Evolutionary conservation across 2,113 vertebrate genomes (phyloP), one percentile per base, ranked within the genome.

Genomic region (Vimba vimba): DNA sequence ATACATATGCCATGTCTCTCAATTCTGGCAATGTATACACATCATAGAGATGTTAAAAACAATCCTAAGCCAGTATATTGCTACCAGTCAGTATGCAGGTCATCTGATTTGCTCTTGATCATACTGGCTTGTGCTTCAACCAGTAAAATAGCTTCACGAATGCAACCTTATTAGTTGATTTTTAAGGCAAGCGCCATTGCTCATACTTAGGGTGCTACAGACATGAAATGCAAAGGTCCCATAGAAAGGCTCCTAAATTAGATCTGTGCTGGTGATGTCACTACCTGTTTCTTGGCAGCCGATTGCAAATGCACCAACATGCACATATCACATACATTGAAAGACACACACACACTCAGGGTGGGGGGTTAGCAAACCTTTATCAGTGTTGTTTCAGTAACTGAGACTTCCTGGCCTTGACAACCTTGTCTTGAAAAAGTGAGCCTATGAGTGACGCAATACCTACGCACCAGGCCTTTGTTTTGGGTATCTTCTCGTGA

Each of bases 381-480:
- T 95, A 95, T 95, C 94, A 94, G 79, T 95, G 93, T 95, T 95
- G 90, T 92, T 95, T 89, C 95, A 95, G 95, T 87, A 19, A 87
- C 64, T 87, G 88, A 83, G 83, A 91, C 91, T 94, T 95, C 94
- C 94, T 94, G 90, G 71, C 89, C 87, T 85, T 91, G 91, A 93
- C 89, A 92, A 88, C 88, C 90, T 90, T 86, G 86, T 86, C 91
- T 86, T 90, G 79, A 86, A 89, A 88, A 90, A 75, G 90, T 90
- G 80, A 79, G 88, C 87, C 76, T 66, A 87, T 83, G 87, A 88
- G 87, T 74, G 89, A 89, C 79, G 89, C 89, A 88, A 83, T 85
- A 86, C 89, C 47, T 85, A 71, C 85, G n/a, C 86, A 85, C 43
- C 83, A 79, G 84, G 52, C 5, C 86, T 88, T 87, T 80, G 69